Base-by-base conservation (phyloP, 53 echinoderm and acorn worm genomes). In the Actinopyga echinites region DNA sequence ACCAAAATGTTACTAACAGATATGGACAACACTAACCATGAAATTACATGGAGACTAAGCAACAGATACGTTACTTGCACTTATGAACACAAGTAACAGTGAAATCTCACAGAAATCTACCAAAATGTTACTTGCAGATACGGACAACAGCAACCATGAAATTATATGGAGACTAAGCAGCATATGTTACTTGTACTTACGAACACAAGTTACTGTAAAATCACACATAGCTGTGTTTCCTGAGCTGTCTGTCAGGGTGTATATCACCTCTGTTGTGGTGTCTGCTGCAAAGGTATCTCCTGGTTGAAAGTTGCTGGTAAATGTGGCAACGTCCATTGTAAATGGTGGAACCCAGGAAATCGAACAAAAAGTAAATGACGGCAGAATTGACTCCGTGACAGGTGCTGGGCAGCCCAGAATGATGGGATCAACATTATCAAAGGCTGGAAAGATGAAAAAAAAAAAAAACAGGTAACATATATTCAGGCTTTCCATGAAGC, bases 151-250 rank as follows among this genome's bases (percentile, higher is more conserved):
- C 40, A 40, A 40, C 10, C 10, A 10, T 40, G 6, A 8, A 40
- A n/a, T n/a, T 40, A 7, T 8, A 40, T 4, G 40, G 0, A 40
- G 10, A 40, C 40, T 40, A 8, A 40, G 10, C 40, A 60, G n/a
- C 19, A 62, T n/a, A 62, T 24, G 28, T 10, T 30, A 0, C 4
- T n/a, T 12, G 69, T 11, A 80, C 81, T 80, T 61, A 80, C 81
- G 22, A 23, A 61, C 58, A 13, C 60, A 61, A 25, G 40, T 26
- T 9, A 80, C 61, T 11, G 63, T 40, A 32, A 80, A 80, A 30
- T 35, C 35, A 62, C 81, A 80, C 1, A 12, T 62, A 42, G 81
- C 81, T 22, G 36, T 32, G 58, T 80, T 80, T 24, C 62, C 61
- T 22, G 37, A 34, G 8, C 2, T 33, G 62, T 80, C 81, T 80